Conservation (phyloP, 2,888 invertebrate species). For the Monochamus alternatus region DNA sequence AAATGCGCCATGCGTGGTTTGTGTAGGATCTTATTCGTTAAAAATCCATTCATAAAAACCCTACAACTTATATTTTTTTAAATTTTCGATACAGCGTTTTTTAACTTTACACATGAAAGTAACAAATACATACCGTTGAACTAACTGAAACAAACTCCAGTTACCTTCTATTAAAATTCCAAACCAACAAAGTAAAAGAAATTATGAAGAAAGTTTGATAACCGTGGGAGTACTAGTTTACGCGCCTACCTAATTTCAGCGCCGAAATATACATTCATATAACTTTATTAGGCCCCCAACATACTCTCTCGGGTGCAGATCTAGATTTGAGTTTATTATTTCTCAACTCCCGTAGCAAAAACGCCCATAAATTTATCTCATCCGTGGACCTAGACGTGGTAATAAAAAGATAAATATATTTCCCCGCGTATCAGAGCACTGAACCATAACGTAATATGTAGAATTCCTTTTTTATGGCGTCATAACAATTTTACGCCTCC, state of each 20-base stretch:
- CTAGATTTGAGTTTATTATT: conserved; percentile 1
- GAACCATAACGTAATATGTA: not conserved
- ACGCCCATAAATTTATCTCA: not conserved
- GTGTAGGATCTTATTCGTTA: too few relatives aligned
- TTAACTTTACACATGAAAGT: too few relatives aligned
- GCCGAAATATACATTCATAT: not conserved
- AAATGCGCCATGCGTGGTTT: too few relatives aligned
- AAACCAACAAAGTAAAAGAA: not conserved
- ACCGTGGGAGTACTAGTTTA: not conserved
- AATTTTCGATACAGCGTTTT: too few relatives aligned
- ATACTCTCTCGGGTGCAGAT: not conserved
- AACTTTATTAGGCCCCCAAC: not conserved
- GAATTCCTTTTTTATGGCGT: not conserved
- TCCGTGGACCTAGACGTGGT: not conserved
- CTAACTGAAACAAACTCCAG: too few relatives aligned
- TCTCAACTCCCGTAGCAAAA: not conserved
- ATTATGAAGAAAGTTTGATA: not conserved
- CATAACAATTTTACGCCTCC: not conserved
- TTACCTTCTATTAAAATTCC: too few relatives aligned
- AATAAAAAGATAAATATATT: too few relatives aligned
- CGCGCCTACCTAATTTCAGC: not conserved
- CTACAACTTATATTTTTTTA: too few relatives aligned
- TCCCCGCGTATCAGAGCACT: too few relatives aligned
- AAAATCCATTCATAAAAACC: too few relatives aligned
- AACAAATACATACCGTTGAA: too few relatives aligned